Percentiles rank a stretch among this genome's conserved stretches.
phyloP scores from a whole-genome alignment of 2,113 vertebrate species.

The Megalops atlanticus region DNA sequence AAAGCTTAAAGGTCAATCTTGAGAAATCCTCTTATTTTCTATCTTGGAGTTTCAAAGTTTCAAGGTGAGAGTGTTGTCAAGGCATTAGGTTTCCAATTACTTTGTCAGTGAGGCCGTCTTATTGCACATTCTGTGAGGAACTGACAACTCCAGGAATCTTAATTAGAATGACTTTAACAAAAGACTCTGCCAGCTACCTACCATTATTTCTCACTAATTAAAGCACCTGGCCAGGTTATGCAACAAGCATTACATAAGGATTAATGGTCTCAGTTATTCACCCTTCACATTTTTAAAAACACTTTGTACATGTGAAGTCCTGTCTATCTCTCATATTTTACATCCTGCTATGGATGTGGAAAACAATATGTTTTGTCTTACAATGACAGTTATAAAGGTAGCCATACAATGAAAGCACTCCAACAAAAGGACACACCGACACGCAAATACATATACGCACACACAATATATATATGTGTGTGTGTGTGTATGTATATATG shows the following conservation, averaged over 20 bases:
- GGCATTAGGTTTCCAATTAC: constrained; percentile 49
- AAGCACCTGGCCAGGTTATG: constrained; percentile 62
- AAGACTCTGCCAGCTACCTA: constrained; percentile 63
- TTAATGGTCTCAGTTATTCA: neutral
- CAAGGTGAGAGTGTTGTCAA: constrained; percentile 53
- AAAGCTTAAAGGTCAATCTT: constrained; percentile 26
- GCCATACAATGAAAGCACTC: no score
- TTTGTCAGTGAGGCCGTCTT: constrained; percentile 56
- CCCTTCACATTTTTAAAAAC: no score
- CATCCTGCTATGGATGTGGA: neutral
- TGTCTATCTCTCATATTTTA: neutral
- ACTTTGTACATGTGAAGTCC: no score
- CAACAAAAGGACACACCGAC: no score
- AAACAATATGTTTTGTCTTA: no score
- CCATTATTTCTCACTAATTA: constrained; percentile 69
- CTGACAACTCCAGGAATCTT: constrained; percentile 67
- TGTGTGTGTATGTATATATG: no score
- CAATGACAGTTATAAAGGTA: no score
- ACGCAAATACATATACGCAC: neutral
- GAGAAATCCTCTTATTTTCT: constrained; percentile 32
- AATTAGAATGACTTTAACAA: constrained; percentile 73
- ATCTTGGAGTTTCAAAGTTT: constrained; percentile 38
- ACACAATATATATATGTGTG: neutral
- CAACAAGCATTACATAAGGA: constrained; percentile 45
- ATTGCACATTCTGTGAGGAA: constrained; percentile 61